Evolutionary conservation across 2,888 invertebrate species (phyloP), one percentile per base, ranked within the genome.

Genomic region (Lucinisca nassula): DNA sequence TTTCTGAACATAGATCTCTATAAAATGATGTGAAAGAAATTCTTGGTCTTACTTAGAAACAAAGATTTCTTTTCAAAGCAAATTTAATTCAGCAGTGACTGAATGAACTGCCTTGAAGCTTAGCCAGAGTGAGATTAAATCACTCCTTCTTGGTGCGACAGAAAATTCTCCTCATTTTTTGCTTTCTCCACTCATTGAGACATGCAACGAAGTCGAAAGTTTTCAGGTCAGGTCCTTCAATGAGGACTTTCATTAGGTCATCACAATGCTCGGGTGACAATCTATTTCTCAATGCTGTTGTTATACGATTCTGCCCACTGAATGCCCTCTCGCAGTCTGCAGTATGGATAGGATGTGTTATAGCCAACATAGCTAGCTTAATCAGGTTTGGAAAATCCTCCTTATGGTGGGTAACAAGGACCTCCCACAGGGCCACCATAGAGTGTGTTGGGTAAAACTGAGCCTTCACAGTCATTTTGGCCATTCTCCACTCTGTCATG

Each of bases 271-370:
- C n/a, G n/a, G n/a, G n/a, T n/a, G n/a, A n/a, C n/a, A 85, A 75
- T 10, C 75, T 58, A 38, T 84, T 87, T 74, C 87, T 84, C 32
- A 81, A 37, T 24, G 81, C 82, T 21, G 79, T 82, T 30, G 75
- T 81, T 2, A 81, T 58, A 38, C 24, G 32, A 35, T 80, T 87
- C 21, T 86, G 86, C 2, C 73, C 74, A n/a, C 81, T 82, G 61
- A 89, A 89, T 0, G 84, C 84, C 51, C 86, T 73, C 24, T 86
- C 86, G 84, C 88, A 85, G 37, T 85, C 88, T 49, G 49, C 61
- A 72, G 88, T 82, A 35, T 87, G 87, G n/a, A n/a, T n/a, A n/a
- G 87, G 84, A 27, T 82, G 77, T n/a, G 82, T 82, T 40, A 85
- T n/a, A 1, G 78, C 81, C 3, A 78, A 70, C 24, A 32, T 27